Conservation (phyloP, 2,113 vertebrate genomes). For the Semnornis frantzii region DNA sequence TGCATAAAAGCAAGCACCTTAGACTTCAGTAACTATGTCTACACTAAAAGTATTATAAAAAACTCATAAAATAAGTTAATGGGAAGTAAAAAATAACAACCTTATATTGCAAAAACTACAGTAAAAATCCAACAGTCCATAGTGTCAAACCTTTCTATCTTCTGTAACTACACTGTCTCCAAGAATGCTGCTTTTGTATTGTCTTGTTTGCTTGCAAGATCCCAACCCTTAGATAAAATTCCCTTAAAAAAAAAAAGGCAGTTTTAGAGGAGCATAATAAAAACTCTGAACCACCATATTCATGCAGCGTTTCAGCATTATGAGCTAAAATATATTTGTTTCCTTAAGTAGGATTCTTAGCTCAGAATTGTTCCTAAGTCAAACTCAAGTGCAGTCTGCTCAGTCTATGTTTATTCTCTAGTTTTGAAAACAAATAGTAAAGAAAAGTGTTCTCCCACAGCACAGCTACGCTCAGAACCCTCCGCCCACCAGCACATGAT, state of each 20-base stretch:
- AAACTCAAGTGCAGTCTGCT: neutral
- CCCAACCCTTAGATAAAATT: neutral
- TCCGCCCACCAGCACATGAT: constrained; percentile 4
- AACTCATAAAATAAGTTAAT: neutral
- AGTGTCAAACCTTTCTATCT: neutral
- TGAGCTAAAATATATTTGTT: neutral
- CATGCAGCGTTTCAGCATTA: neutral
- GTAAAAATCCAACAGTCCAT: neutral
- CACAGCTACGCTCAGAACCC: neutral
- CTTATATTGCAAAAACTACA: neutral
- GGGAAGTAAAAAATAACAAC: neutral
- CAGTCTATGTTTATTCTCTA: neutral
- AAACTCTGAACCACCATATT: neutral
- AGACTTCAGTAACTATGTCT: neutral
- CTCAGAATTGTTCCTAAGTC: neutral
- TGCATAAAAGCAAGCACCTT: neutral
- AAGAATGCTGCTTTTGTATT: neutral
- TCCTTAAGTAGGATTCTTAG: neutral
- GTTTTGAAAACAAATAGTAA: neutral
- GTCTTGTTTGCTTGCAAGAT: neutral
- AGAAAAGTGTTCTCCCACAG: neutral
- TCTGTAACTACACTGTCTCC: neutral
- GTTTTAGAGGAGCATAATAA: neutral
- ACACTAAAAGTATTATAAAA: neutral
- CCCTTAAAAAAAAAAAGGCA: neutral